Percentiles rank a stretch among this genome's conserved stretches.
Evolutionary conservation across 2,797 vertebrate genomes (phyloP).

Genomic region (Tiaroga cobitis): DNA sequence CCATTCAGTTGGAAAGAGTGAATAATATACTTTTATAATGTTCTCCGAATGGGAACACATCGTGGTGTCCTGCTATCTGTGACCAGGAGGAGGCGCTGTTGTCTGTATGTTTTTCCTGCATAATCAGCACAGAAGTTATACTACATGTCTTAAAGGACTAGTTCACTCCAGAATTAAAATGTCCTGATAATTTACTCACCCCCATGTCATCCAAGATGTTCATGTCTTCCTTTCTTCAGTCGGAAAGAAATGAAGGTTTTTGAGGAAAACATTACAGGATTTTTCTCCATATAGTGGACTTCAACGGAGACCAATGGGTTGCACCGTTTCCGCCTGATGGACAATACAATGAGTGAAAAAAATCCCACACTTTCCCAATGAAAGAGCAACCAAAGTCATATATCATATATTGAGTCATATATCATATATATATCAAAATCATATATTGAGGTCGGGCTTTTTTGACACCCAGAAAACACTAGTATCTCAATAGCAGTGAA

Average conservation of each 20-base stretch:
- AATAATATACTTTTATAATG: background rate
- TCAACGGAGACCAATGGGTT: too few relatives aligned
- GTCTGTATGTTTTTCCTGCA: background rate
- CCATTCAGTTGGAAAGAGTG: background rate
- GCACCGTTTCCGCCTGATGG: background rate
- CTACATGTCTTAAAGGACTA: background rate
- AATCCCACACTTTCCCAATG: background rate
- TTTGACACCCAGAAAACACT: background rate
- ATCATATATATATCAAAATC: too few relatives aligned
- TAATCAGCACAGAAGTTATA: background rate
- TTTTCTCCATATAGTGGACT: too few relatives aligned
- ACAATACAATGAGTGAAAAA: background rate
- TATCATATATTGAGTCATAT: too few relatives aligned
- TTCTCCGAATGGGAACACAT: background rate
- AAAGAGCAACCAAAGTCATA: background rate
- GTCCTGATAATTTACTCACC: background rate
- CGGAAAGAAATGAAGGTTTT: too few relatives aligned
- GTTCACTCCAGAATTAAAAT: background rate
- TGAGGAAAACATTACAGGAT: too few relatives aligned
- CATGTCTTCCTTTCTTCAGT: too few relatives aligned
- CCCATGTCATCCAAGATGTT: background rate
- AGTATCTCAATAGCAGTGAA: background rate
- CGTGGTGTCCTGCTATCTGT: background rate
- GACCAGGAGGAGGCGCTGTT: constrained; percentile 22
- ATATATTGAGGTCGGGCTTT: background rate